A percentile compares a stretch with the other conserved stretches of the same genome.
Evolutionary conservation across 2,888 invertebrate genomes (phyloP).

Genomic region (Drosophila formosana): DNA sequence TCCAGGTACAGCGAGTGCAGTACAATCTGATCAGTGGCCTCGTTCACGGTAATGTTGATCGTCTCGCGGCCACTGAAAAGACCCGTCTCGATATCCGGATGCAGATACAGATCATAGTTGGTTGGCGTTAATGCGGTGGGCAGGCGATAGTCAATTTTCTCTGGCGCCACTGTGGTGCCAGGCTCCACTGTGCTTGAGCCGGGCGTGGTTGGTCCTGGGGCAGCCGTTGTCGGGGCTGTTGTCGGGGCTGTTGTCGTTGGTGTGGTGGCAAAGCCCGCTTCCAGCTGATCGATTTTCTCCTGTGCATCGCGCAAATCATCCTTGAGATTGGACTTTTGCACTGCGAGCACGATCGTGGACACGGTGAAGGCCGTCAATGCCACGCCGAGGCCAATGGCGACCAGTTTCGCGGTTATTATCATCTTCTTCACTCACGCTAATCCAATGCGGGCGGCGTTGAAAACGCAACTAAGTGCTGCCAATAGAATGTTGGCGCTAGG

Average conservation of each 20-base stretch:
- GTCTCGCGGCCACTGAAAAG: slow-evolving; percentile 87
- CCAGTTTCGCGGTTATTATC: slow-evolving; percentile 79
- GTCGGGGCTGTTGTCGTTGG: background rate
- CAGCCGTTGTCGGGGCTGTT: background rate
- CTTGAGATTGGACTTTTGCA: slow-evolving; percentile 82
- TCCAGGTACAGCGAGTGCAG: slow-evolving; percentile 88
- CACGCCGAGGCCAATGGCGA: slow-evolving; percentile 77
- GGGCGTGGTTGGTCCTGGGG: slow-evolving; percentile 13
- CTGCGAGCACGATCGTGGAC: slow-evolving; percentile 86
- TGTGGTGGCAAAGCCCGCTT: slow-evolving; percentile 53
- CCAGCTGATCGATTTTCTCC: slow-evolving; percentile 73
- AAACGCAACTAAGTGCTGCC: slow-evolving; percentile 61
- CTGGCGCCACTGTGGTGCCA: slow-evolving; percentile 32
- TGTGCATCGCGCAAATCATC: slow-evolving; percentile 73
- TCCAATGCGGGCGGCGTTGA: slow-evolving; percentile 44
- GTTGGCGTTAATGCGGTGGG: slow-evolving; percentile 87
- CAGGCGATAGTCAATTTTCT: slow-evolving; percentile 85
- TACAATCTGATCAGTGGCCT: slow-evolving; percentile 86
- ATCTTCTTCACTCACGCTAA: slow-evolving; percentile 63
- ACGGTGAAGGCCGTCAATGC: slow-evolving; percentile 85
- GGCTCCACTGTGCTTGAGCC: slow-evolving; percentile 12
- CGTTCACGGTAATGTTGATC: slow-evolving; percentile 85
- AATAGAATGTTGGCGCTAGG: slow-evolving; percentile 26
- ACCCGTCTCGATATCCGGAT: slow-evolving; percentile 88
- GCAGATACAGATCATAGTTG: slow-evolving; percentile 89